Percentiles rank a stretch among this genome's conserved stretches.
These are phyloP conservation scores for Dynastes hyllus DNA, from an alignment of 2,888 invertebrate species.

Conservation along the genomic window DNA sequence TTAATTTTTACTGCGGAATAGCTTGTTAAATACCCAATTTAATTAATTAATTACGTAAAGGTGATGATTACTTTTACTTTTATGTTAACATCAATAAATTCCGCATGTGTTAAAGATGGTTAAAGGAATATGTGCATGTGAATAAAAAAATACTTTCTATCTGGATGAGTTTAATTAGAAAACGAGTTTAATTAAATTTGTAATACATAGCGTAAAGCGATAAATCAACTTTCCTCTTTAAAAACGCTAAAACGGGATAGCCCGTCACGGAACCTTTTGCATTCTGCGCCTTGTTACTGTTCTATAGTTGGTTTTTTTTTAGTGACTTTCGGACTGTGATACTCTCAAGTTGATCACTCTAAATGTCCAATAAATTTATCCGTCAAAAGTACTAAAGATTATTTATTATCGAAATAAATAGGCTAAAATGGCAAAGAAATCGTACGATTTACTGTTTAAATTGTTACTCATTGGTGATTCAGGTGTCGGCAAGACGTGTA, in stretches of 20 bases:
- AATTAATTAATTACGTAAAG: not conserved
- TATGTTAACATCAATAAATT: too few species aligned
- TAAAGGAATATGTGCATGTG: too few species aligned
- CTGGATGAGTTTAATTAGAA: not conserved
- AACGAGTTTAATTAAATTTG: not conserved
- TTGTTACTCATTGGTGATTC: slow-evolving; percentile 94
- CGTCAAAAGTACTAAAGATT: slow-evolving; percentile 54
- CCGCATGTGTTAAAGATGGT: too few species aligned
- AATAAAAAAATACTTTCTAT: slow-evolving; percentile 2
- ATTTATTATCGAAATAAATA: slow-evolving; percentile 18
- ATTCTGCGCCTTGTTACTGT: too few species aligned
- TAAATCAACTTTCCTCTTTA: slow-evolving; percentile 2
- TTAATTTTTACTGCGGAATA: not conserved
- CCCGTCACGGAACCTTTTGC: too few species aligned
- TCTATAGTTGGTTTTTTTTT: not conserved
- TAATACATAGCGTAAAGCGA: not conserved
- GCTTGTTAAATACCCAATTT: not conserved
- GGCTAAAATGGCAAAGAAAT: slow-evolving; percentile 90
- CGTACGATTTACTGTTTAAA: slow-evolving; percentile 95
- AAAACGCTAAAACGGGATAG: too few species aligned
- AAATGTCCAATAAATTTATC: slow-evolving; percentile 51
- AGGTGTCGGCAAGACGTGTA: slow-evolving; percentile 95
- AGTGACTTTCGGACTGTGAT: slow-evolving; percentile 26
- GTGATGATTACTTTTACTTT: too few species aligned
- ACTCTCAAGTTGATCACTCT: slow-evolving; percentile 39